Evolutionary conservation across 2,888 invertebrate genomes (phyloP), one percentile per base, ranked within the genome.

Genomic region (Tridacna crocea): DNA sequence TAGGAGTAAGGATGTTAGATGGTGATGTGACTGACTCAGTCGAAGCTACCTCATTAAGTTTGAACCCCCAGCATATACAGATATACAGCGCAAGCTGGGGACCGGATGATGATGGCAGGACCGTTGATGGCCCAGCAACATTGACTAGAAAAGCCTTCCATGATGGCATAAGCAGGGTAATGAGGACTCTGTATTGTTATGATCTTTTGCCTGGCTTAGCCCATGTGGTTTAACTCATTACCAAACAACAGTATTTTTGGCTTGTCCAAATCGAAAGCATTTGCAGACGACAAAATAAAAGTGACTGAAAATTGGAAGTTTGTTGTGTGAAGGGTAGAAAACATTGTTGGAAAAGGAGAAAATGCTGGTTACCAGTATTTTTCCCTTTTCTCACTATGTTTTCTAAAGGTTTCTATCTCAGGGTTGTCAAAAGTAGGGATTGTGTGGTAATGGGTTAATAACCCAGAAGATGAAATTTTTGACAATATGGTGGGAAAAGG

Each of bases 21-120:
- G 99, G 99, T 48, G 98, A 99, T 94, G 99, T 99, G 77, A 99
- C 99, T 0, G 99, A 99, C 94, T 98, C 98, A 0, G 99, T 99
- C 15, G 99, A 99, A 95, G 99, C 99, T 0, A 96, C 98, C 84
- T 98, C 99, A 0, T 95, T 99, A 27, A 97, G 98, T 90, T 96
- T 98, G 78, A 98, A 98, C 94, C 97, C 98, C 36, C 98, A 99
- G 92, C 99, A 99, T 94, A 98, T 99, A 88, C 98, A 99, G 95
- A 98, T 99, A 91, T 99, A 99, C 95, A 98, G 98, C 92, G 99
- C 99, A 11, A 98, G 94, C 15, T 99, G 99, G 99, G 99, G 99
- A 0, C 99, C 99, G 0, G 99, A 99, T 92, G 99, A 99, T 94
- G 99, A 99, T 93, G 99, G 99, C 0, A 98, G 98, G 94, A 99